phyloP scores from a whole-genome alignment of 2,113 vertebrate species.

The Lophura nycthemera region DNA sequence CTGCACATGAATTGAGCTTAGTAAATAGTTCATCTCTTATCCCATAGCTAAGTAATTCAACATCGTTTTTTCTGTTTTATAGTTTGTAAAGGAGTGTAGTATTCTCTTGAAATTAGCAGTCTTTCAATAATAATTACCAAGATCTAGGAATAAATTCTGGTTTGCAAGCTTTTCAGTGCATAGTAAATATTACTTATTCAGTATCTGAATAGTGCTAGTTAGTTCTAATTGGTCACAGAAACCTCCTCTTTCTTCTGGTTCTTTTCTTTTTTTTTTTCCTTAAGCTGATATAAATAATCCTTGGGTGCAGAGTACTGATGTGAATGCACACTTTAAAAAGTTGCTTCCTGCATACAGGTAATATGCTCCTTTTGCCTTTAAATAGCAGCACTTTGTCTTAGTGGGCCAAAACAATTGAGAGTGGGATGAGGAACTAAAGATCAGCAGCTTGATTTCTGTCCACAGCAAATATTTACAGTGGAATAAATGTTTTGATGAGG shows the following conservation, averaged over 20 bases:
- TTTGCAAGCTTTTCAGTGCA: background rate
- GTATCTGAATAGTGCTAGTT: background rate
- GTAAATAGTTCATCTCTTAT: slow-evolving; percentile 23
- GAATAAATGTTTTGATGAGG: background rate
- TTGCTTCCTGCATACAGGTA: background rate
- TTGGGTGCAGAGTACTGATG: background rate
- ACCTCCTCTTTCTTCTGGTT: background rate
- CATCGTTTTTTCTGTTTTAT: background rate
- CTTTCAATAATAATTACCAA: background rate
- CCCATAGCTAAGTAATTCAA: background rate
- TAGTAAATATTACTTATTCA: background rate
- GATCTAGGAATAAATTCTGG: background rate
- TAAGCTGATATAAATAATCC: background rate
- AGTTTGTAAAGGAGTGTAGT: background rate
- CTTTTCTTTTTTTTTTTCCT: background rate
- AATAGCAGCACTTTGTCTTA: background rate
- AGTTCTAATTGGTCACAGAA: background rate
- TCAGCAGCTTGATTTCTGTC: background rate
- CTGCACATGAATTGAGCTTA: background rate
- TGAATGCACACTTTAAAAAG: background rate
- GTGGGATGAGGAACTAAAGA: background rate
- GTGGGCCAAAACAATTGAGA: background rate
- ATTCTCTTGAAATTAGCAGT: background rate
- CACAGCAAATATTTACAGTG: background rate
- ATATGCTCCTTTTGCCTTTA: background rate